Percentiles rank a stretch among this genome's conserved stretches.
These are phyloP conservation scores for Patella caerulea DNA, from an alignment of 2,888 invertebrate genomes.

Conservation along the genomic window DNA sequence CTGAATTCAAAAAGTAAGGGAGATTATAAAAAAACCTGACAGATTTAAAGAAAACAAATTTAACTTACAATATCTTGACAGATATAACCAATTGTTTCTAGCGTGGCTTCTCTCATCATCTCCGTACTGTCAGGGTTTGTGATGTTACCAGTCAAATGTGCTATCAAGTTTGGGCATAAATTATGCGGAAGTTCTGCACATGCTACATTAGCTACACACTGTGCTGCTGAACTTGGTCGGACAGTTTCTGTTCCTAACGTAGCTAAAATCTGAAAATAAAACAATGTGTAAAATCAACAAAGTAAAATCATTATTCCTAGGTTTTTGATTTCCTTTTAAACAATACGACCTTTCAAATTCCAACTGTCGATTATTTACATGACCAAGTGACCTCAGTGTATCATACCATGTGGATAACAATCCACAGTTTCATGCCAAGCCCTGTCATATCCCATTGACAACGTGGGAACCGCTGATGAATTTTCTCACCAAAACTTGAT, in stretches of 20 bases:
- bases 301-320: too few relatives aligned
- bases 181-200: conserved; percentile 94
- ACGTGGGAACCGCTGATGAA: neutral
- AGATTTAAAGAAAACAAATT: neutral
- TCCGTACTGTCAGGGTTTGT: conserved; percentile 86
- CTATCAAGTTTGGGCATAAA: conserved; percentile 93
- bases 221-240: conserved; percentile 96
- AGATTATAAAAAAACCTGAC: neutral
- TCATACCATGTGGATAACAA: too few relatives aligned
- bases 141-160: conserved; percentile 89
- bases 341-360: too few relatives aligned
- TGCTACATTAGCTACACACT: conserved; percentile 98
- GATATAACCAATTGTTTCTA: conserved; percentile 98
- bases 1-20: neutral
- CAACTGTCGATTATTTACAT: too few relatives aligned
- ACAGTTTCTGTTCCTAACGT: conserved; percentile 95
- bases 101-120: conserved; percentile 94
- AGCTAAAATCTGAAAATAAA: conserved; percentile 82
- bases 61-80: conserved; percentile 90
- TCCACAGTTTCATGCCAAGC: too few relatives aligned
- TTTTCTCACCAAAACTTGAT: neutral
- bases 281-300: conserved; percentile 3
- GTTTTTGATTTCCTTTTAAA: too few relatives aligned
- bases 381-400: too few relatives aligned
- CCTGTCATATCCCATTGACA: neutral